A percentile compares a stretch with the other conserved stretches of the same genome.
These are phyloP conservation scores for Nephrotoma appendiculata DNA, from an alignment of 2,888 invertebrate genomes.

Conservation along the genomic window DNA sequence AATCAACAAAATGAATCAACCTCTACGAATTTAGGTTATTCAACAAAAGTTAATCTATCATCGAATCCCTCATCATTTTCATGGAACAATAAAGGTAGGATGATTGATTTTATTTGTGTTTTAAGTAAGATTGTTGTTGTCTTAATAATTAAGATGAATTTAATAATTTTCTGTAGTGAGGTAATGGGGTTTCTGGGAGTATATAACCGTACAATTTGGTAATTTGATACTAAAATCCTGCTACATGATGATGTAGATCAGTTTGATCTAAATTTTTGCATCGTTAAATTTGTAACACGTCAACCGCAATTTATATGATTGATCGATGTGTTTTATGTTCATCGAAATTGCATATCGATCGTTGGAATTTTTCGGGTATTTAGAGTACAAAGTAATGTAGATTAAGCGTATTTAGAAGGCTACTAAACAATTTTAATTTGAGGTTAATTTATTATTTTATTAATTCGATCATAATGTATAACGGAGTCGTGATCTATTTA, in stretches of 20 bases:
- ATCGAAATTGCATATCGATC: not conserved
- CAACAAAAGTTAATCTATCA: slow-evolving; percentile 43
- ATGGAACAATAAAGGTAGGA: slow-evolving; percentile 26
- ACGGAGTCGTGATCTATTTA: not conserved
- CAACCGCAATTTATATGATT: not conserved
- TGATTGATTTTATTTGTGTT: not conserved
- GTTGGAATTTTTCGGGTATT: not conserved
- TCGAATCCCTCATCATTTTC: slow-evolving; percentile 20
- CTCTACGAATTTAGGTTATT: slow-evolving; percentile 34
- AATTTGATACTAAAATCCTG: not conserved
- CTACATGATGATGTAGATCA: not conserved
- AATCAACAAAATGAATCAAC: slow-evolving; percentile 30
- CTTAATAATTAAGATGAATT: not conserved
- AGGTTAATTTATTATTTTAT: not conserved
- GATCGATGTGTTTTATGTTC: not conserved
- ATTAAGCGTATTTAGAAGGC: not conserved
- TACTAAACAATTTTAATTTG: not conserved
- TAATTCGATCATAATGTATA: not conserved
- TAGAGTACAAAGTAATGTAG: not conserved
- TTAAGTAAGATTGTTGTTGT: not conserved
- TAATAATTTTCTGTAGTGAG: not conserved
- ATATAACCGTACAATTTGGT: not conserved
- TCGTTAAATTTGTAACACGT: not conserved
- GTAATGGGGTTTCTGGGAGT: not conserved
- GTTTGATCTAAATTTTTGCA: not conserved